These are phyloP conservation scores for Trissoscelio sp. DNA, from an alignment of 2,888 invertebrate species.

Conservation along the genomic window DNA sequence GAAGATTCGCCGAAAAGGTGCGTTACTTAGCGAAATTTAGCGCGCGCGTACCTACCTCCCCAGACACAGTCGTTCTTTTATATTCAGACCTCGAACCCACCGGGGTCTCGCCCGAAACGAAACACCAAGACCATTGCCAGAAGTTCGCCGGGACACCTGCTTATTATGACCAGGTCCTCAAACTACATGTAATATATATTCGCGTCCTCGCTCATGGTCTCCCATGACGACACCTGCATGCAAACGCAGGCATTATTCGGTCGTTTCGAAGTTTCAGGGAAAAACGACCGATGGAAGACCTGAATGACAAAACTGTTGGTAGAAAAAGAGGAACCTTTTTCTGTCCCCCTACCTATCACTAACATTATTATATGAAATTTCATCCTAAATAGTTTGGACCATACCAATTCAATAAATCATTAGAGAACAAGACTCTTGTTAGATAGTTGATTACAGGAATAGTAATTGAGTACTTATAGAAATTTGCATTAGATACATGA, in stretches of 20 bases:
- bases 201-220: conserved; percentile 48
- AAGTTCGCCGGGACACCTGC: conserved; percentile 61
- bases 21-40: conserved; percentile 8
- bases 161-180: conserved; percentile 41
- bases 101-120: conserved; percentile 27
- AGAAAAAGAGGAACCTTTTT: conserved; percentile 30
- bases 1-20: conserved; percentile 55
- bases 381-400: conserved; percentile 65
- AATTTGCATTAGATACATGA: conserved; percentile 29
- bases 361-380: no score
- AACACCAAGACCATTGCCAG: conserved; percentile 10
- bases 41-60: background rate
- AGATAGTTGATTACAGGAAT: conserved; percentile 12
- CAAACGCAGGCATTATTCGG: conserved; percentile 77
- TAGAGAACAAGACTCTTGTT: background rate
- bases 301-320: conserved; percentile 37
- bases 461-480: conserved; percentile 32
- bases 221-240: conserved; percentile 78
- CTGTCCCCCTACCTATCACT: no score
- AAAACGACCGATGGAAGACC: conserved; percentile 43
- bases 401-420: no score
- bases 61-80: conserved; percentile 25
- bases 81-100: conserved; percentile 40
- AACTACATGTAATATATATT: conserved; percentile 48
- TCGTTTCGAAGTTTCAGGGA: conserved; percentile 75